Base-by-base conservation (phyloP, 2,113 vertebrate species). In the Sceloporus undulatus region DNA sequence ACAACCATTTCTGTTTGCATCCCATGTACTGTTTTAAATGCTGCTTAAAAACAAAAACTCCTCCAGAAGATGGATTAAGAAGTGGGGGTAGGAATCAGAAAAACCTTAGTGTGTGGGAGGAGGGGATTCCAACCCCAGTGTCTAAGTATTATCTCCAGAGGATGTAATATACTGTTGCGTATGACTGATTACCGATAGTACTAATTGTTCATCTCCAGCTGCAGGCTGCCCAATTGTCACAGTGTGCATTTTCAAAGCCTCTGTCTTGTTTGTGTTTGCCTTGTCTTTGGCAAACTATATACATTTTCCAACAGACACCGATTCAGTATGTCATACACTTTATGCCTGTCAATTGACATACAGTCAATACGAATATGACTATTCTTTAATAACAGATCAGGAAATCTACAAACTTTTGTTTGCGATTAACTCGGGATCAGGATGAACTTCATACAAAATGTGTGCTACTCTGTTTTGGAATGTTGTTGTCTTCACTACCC, bases 401-500 rank as follows among this genome's bases (percentile, higher is more conserved):
- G 92, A 92, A 34, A 96, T 95, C 96, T 96, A 94, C 94, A 92
- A 94, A 89, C 93, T 94, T 93, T 89, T 92, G 77, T 85, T 87
- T 92, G 91, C 93, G 94, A 93, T 94, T 75, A 27, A 95, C 89
- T 93, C 89, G 90, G 87, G n/a, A 93, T 92, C 92, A 89, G 94
- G 91, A 91, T 89, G 90, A 94, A 92, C 92, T 90, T 92, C 92
- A 88, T 95, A 95, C 91, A 94, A 88, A 68, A 92, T 90, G 95
- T 91, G 95, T 93, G 96, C 95, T 94, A 90, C 87, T 95, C 92
- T 91, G 92, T 65, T 92, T 92, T 90, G 92, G 94, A 95, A 95
- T 92, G 95, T 95, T 91, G 91, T 91, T 87, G 90, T 94, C 93
- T 94, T 90, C 88, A 90, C 62, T 65, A 90, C 42, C 8, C 56